Percentiles rank a stretch among this genome's conserved stretches.
These are phyloP conservation scores for Heteropelma amictum DNA, from an alignment of 2,888 invertebrate genomes.

Conservation along the genomic window DNA sequence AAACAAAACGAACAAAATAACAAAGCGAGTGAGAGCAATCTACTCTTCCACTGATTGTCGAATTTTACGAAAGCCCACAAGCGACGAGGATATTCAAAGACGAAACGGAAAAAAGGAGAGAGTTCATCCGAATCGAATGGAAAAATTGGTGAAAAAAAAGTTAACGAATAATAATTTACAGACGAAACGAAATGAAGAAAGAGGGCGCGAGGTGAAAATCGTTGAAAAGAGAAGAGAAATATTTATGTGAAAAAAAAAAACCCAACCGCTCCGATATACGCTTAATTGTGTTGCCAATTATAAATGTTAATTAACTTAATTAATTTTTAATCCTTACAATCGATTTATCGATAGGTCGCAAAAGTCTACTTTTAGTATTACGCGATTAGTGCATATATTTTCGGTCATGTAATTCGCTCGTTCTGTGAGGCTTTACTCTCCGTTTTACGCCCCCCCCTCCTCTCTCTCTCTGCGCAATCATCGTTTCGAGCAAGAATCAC, in stretches of 20 bases:
- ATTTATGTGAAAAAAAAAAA: slow-evolving; percentile 37
- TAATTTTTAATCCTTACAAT: slow-evolving; percentile 61
- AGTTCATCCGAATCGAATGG: slow-evolving; percentile 13
- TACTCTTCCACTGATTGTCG: slow-evolving; percentile 53
- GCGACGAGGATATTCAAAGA: slow-evolving; percentile 28
- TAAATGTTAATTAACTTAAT: slow-evolving; percentile 66
- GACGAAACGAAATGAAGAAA: slow-evolving; percentile 16
- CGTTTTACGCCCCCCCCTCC: too few relatives aligned
- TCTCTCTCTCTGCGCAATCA: too few relatives aligned
- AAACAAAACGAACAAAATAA: slow-evolving; percentile 3
- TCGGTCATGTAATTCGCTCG: slow-evolving; percentile 29
- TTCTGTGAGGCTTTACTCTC: slow-evolving; percentile 15
- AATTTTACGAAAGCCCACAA: slow-evolving; percentile 53
- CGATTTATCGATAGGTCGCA: slow-evolving; percentile 32
- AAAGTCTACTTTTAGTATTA: slow-evolving; percentile 51
- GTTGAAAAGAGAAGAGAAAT: slow-evolving; percentile 17
- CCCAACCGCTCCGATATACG: slow-evolving; percentile 73
- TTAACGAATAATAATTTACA: too few relatives aligned
- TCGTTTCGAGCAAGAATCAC: too few relatives aligned
- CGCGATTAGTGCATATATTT: slow-evolving; percentile 33
- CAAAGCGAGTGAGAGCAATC: slow-evolving; percentile 38
- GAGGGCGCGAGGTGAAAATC: background rate
- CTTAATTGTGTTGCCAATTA: slow-evolving; percentile 76
- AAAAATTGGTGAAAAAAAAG: too few relatives aligned
- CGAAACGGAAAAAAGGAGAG: slow-evolving; percentile 17